Conservation (phyloP, 2,888 invertebrate species). For the Chymomyza caudatula region DNA sequence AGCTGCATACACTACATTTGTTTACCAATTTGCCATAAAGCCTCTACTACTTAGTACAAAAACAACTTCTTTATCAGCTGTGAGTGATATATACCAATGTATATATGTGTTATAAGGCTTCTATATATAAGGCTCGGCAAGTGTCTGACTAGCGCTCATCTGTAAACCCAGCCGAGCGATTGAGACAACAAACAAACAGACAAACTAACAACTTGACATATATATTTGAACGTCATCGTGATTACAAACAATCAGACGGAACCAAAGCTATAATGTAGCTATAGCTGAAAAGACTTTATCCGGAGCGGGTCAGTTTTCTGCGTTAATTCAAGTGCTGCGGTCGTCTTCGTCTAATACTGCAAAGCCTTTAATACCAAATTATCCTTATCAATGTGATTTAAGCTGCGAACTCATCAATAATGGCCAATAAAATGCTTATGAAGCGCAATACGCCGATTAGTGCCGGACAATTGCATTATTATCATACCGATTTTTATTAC, state of each 20-base stretch:
- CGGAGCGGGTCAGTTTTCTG: constrained; percentile 33
- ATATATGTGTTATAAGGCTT: background rate
- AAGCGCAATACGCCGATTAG: constrained; percentile 46
- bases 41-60: constrained; percentile 3
- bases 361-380: background rate
- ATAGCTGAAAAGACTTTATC: constrained; percentile 10
- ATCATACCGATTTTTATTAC: constrained; percentile 75
- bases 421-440: constrained; percentile 50
- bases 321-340: constrained; percentile 30
- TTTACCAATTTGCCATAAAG: constrained; percentile 39
- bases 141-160: constrained; percentile 7
- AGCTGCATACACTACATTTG: constrained; percentile 20
- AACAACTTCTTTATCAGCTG: constrained; percentile 9
- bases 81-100: background rate
- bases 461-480: constrained; percentile 77
- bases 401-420: constrained; percentile 26
- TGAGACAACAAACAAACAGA: background rate
- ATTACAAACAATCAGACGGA: constrained; percentile 21
- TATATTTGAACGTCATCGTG: constrained; percentile 26
- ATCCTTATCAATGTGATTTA: background rate
- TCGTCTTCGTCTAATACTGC: constrained; percentile 6
- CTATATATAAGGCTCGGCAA: constrained; percentile 10
- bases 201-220: background rate
- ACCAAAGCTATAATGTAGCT: constrained; percentile 19
- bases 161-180: constrained; percentile 4